Percentiles rank a stretch among this genome's conserved stretches.
phyloP scores from a whole-genome alignment of 2,797 vertebrate species.

The Microctenopoma lineatum region DNA sequence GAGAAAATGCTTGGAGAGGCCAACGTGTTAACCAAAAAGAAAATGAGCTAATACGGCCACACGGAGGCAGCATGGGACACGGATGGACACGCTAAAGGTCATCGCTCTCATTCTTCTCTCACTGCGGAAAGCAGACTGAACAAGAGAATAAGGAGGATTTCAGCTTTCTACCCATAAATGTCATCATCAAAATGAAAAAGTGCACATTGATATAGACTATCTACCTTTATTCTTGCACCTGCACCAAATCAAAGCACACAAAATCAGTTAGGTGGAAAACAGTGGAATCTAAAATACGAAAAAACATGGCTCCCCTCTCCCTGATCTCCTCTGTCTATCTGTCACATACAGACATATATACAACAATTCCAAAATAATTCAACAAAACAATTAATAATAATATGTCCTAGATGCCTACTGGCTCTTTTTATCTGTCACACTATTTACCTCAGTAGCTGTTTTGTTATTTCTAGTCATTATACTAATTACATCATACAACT shows the following conservation, averaged over 20 bases:
- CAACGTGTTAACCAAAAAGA: too few species aligned
- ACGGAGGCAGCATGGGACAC: conserved; percentile 57
- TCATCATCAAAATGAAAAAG: too few species aligned
- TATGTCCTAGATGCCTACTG: not conserved
- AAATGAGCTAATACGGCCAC: conserved; percentile 28
- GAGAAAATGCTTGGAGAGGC: too few species aligned
- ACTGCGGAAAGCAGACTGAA: too few species aligned
- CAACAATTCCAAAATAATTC: conserved; percentile 3
- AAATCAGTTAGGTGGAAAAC: conserved; percentile 1
- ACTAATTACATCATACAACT: too few species aligned
- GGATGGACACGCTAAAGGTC: not conserved
- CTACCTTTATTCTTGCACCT: too few species aligned
- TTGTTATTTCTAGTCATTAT: not conserved
- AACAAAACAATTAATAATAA: not conserved
- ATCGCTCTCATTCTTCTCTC: too few species aligned
- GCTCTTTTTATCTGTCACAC: not conserved
- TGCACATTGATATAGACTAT: too few species aligned
- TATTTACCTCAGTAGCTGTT: not conserved
- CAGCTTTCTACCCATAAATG: too few species aligned
- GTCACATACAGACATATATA: not conserved
- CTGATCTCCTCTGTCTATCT: conserved; percentile 8
- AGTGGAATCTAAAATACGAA: conserved; percentile 4
- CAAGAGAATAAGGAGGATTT: not conserved
- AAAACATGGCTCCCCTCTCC: not conserved
- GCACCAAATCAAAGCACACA: too few species aligned